Evolutionary conservation across 2,113 vertebrate genomes (phyloP).

Genomic region (Cyprinus carpio): DNA sequence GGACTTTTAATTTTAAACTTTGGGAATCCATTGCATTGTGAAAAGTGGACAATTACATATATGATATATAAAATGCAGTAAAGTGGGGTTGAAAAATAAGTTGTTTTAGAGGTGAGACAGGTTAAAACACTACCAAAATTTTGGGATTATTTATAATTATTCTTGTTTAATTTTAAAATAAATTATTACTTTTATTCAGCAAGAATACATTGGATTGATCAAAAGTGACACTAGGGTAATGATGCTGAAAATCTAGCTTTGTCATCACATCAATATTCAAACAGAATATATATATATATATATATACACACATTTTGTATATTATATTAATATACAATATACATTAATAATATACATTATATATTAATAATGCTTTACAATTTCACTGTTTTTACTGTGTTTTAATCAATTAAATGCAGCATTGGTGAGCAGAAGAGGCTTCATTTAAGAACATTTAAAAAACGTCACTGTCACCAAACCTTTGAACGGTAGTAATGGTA

Average conservation of each 20-base stretch:
- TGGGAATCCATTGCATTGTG: background rate
- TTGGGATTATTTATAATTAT: background rate
- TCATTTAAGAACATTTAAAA: background rate
- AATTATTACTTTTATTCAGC: background rate
- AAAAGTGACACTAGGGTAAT: background rate
- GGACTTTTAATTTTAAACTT: background rate
- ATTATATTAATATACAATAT: too few species aligned
- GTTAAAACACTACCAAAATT: background rate
- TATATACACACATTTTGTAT: too few species aligned
- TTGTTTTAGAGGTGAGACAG: background rate
- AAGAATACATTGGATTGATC: background rate
- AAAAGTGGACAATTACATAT: background rate
- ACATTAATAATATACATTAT: too few species aligned
- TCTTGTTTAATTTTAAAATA: background rate
- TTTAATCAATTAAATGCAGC: background rate
- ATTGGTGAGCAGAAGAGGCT: background rate
- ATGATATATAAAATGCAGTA: background rate
- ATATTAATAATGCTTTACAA: background rate
- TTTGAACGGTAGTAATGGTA: background rate
- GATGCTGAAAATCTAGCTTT: background rate
- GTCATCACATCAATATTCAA: background rate
- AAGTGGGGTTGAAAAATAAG: background rate
- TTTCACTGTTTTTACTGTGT: background rate
- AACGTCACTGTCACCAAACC: background rate
- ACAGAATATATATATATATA: background rate